Evolutionary conservation across 2,113 vertebrate species (phyloP).

Genomic region (Aythya baeri): DNA sequence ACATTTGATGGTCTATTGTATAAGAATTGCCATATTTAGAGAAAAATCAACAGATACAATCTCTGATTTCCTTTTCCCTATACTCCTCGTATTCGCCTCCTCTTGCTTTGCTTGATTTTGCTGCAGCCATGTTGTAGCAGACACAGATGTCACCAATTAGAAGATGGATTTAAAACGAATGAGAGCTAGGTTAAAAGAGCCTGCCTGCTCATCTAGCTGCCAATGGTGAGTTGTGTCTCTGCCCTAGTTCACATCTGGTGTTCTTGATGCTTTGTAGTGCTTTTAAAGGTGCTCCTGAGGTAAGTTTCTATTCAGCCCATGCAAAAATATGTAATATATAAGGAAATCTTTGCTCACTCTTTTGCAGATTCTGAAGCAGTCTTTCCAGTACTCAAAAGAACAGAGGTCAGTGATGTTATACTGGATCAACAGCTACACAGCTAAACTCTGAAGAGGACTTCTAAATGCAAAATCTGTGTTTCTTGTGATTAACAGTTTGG

Average conservation of each 20-base stretch:
- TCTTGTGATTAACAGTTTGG: neutral
- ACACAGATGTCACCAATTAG: neutral
- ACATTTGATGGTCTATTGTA: conserved; percentile 68
- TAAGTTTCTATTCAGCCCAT: neutral
- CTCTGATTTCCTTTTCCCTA: conserved; percentile 64
- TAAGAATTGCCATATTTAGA: conserved; percentile 71
- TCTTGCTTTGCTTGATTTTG: conserved; percentile 13
- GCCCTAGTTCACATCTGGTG: neutral
- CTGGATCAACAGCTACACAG: neutral
- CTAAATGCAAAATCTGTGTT: neutral
- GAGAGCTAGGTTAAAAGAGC: neutral
- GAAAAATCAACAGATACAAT: conserved; percentile 70
- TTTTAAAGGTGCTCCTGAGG: neutral
- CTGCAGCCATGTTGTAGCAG: neutral
- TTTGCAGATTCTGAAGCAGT: neutral
- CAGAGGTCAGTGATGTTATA: neutral
- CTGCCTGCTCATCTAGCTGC: neutral
- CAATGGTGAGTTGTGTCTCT: neutral
- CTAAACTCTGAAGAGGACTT: neutral
- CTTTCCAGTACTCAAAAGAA: neutral
- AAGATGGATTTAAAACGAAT: neutral
- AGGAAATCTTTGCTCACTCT: neutral
- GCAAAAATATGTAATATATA: neutral
- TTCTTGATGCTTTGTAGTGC: neutral
- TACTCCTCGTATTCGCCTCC: conserved; percentile 30